Evolutionary conservation across 1,140 invertebrate genomes (phyloP), one percentile per base, ranked within the genome.

Genomic region (Drosophila albomicans): DNA sequence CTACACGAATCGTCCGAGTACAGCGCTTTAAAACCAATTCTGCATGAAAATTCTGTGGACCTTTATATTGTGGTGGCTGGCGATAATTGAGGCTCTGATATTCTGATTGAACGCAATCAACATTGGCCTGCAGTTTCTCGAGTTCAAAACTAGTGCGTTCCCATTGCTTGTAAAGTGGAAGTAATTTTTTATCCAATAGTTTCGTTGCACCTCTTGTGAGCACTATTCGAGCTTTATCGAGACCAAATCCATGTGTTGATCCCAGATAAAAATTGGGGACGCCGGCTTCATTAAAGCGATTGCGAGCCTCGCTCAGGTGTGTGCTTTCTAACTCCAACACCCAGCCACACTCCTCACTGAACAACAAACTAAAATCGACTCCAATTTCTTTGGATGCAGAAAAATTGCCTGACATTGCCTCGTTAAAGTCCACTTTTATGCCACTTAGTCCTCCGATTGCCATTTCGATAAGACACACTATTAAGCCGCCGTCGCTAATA

Each of bases 71-170:
- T 0, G 96, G 95, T 4, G 94, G 94, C 30, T 93, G 94, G 79
- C 96, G 93, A 51, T 93, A 94, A 48, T 93, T 84, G 16, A 95
- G 92, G n/a, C 94, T 95, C 56, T 94, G 89, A 91, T 95, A 97
- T 93, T 99, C 98, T 81, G 97, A 94, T 46, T 94, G 89, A 1
- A 97, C 97, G 91, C 97, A 98, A 3, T 95, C 93, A 1, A 94
- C 92, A 80, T 98, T 97, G 3, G 96, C 95, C 93, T 99, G 99
- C 8, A 95, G 93, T 70, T 95, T 94, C 92, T 99, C 98, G 45
- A 99, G 92, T 75, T 96, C 95, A 89, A 97, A 99, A 93, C 98
- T 99, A 0, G 98, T 99, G 91, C 98, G 97, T 93, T 99, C 99
- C 99, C 98, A 99, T 75, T 96, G 94, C 82, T 95, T 94, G 91